phyloP scores from a whole-genome alignment of 2,113 vertebrate species.

The Thamnaconus septentrionalis region DNA sequence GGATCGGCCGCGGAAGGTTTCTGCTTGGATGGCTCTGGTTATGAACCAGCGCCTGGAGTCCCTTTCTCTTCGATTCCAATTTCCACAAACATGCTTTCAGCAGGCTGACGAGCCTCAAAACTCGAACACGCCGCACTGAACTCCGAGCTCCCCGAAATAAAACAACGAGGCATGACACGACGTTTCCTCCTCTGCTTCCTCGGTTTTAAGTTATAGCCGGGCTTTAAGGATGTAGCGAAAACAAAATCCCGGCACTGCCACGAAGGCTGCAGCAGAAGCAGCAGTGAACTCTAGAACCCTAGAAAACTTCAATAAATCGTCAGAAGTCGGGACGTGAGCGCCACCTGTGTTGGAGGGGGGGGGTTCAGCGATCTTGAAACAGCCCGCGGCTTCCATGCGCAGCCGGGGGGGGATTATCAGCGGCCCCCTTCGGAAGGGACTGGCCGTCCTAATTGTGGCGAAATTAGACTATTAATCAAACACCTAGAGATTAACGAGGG shows the following conservation, averaged over 20 bases:
- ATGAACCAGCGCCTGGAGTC: too few relatives aligned
- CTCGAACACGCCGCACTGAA: too few relatives aligned
- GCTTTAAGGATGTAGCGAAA: constrained; percentile 34
- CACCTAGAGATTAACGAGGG: constrained; percentile 32
- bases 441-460: constrained; percentile 18
- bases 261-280: not conserved
- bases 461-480: constrained; percentile 48
- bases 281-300: too few relatives aligned
- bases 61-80: too few relatives aligned
- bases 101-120: too few relatives aligned
- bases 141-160: constrained; percentile 24
- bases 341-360: too few relatives aligned
- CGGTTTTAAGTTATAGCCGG: constrained; percentile 34
- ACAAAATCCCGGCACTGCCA: constrained; percentile 44
- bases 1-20: too few relatives aligned
- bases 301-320: too few relatives aligned
- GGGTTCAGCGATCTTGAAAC: too few relatives aligned
- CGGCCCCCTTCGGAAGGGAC: not conserved
- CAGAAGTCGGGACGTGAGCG: too few relatives aligned
- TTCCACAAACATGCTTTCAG: too few relatives aligned
- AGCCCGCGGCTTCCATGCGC: not conserved
- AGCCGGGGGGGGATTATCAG: constrained; percentile 12
- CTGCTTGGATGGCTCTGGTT: too few relatives aligned
- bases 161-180: constrained; percentile 7
- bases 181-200: constrained; percentile 34